Conservation (phyloP, 2,113 vertebrate species). For the Trogon surrucura region DNA sequence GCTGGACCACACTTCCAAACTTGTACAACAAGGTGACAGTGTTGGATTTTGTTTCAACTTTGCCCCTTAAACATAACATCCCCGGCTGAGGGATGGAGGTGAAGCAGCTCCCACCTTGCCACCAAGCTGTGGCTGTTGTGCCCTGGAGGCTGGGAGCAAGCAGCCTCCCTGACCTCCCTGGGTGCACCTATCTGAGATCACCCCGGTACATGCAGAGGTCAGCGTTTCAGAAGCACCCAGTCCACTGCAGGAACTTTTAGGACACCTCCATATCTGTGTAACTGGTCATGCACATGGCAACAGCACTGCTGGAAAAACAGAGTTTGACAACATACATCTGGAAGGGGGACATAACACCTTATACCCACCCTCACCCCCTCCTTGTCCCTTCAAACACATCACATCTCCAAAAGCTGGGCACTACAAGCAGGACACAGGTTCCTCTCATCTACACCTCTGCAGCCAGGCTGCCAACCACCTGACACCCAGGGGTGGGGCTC, state of each 20-base stretch:
- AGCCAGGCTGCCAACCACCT: not conserved
- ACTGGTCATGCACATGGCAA: fast-evolving
- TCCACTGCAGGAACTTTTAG: not conserved
- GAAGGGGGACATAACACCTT: not conserved
- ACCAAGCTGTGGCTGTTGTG: not conserved
- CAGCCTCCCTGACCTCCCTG: not conserved
- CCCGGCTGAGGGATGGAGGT: not conserved
- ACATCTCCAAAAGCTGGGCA: not conserved
- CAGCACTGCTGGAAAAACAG: not conserved
- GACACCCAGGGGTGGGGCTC: not conserved
- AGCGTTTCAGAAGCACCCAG: not conserved
- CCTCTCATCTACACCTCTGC: not conserved
- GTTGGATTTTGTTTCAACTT: not conserved
- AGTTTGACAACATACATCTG: not conserved
- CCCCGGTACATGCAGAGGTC: not conserved
- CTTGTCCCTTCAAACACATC: not conserved
- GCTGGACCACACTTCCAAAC: not conserved
- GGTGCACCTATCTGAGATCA: too few relatives aligned
- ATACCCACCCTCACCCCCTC: too few relatives aligned
- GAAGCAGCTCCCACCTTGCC: not conserved
- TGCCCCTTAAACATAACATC: not conserved
- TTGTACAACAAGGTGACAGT: not conserved
- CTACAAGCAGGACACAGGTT: not conserved
- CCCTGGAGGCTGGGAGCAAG: not conserved
- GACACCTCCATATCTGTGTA: not conserved